Conservation (phyloP, 2,888 invertebrate genomes). For the Metellina segmentata region DNA sequence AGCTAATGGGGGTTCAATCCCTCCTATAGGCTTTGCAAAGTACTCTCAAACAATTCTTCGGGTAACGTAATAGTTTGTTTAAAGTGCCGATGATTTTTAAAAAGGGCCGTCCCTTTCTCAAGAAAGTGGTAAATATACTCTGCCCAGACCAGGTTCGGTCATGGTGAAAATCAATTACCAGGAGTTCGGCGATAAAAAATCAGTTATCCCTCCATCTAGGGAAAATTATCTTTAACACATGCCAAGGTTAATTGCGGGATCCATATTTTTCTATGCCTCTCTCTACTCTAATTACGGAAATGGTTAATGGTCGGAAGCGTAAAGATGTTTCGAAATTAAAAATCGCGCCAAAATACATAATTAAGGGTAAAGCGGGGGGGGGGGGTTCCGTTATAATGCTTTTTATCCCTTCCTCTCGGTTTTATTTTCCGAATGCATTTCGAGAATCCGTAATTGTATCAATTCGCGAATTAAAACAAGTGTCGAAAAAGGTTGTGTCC, state of each 20-base stretch:
- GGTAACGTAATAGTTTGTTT: not conserved
- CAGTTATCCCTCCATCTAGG: not conserved
- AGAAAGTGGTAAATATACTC: not conserved
- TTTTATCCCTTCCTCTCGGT: not conserved
- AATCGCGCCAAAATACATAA: slow-evolving; percentile 28
- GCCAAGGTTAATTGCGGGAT: not conserved
- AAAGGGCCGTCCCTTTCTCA: not conserved
- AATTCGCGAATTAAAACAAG: slow-evolving; percentile 35
- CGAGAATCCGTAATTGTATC: slow-evolving; percentile 44
- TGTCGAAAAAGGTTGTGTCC: not conserved
- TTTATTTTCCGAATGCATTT: not conserved
- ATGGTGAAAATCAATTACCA: slow-evolving; percentile 5
- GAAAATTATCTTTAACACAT: not conserved
- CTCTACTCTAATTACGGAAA: slow-evolving; percentile 30
- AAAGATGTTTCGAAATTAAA: slow-evolving; percentile 4
- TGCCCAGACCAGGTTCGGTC: not conserved
- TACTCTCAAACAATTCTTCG: not conserved
- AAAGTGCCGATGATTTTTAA: not conserved
- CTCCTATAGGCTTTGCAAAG: not conserved
- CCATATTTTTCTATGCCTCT: slow-evolving; percentile 23
- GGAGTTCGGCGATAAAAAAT: not conserved
- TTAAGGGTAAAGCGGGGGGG: not conserved
- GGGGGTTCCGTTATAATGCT: not conserved
- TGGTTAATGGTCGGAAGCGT: not conserved
- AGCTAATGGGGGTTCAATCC: not conserved